Evolutionary conservation across 2,113 vertebrate species (phyloP).

Genomic region (Phocoena sinus): DNA sequence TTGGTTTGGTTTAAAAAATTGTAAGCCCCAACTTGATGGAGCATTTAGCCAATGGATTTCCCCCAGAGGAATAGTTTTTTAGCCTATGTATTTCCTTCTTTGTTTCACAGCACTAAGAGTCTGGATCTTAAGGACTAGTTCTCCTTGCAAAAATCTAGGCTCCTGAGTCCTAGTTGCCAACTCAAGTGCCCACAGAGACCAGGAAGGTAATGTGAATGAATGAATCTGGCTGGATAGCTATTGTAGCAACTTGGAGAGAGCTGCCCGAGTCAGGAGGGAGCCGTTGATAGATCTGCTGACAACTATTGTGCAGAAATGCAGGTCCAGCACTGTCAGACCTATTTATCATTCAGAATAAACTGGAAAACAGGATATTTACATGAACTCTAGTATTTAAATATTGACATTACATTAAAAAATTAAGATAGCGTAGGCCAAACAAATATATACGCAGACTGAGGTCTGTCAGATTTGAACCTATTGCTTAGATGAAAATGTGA

Average conservation of each 20-base stretch:
- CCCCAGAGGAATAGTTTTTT: not conserved
- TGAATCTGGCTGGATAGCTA: not conserved
- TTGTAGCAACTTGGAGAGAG: not conserved
- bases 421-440: not conserved
- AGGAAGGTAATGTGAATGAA: not conserved
- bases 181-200: not conserved
- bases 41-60: not conserved
- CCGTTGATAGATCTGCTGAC: not conserved
- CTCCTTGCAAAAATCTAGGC: not conserved
- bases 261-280: not conserved
- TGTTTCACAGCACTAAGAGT: not conserved
- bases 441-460: not conserved
- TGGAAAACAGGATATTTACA: not conserved
- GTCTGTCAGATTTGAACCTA: not conserved
- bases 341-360: not conserved
- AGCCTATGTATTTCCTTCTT: not conserved
- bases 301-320: not conserved
- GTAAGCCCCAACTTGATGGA: not conserved
- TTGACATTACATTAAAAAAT: not conserved
- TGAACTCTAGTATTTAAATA: not conserved
- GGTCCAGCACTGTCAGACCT: not conserved
- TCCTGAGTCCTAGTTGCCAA: not conserved
- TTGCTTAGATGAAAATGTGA: not conserved
- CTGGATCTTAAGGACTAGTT: not conserved
- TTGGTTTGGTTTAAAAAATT: slow-evolving; percentile 27